A percentile compares a stretch with the other conserved stretches of the same genome.
phyloP scores from a whole-genome alignment of 2,888 invertebrate species.

The Hesperia comma region DNA sequence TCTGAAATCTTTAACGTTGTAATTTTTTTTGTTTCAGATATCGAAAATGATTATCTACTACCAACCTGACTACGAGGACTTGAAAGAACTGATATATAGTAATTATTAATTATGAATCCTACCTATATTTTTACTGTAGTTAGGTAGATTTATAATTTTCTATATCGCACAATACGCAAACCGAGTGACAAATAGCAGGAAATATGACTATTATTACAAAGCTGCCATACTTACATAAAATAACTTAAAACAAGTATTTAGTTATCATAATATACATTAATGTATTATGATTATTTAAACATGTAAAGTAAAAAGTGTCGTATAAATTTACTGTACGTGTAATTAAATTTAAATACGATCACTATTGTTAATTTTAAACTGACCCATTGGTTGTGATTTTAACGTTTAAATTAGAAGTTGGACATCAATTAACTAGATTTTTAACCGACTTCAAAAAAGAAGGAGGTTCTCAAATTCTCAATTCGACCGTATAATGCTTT shows the following conservation, averaged over 20 bases:
- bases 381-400: neutral
- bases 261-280: no score
- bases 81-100: neutral
- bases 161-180: neutral
- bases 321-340: no score
- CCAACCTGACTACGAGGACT: neutral
- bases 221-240: neutral
- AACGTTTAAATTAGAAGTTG: no score
- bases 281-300: no score
- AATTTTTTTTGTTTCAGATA: conserved; percentile 4
- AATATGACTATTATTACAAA: neutral
- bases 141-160: neutral
- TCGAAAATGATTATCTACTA: neutral
- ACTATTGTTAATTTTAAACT: neutral
- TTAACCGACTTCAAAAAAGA: no score
- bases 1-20: neutral
- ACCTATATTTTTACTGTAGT: neutral
- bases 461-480: no score
- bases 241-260: no score
- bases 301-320: no score
- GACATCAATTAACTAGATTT: no score
- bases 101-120: neutral
- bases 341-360: no score
- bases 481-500: no score
- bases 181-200: neutral